Evolutionary conservation across 2,888 invertebrate species (phyloP).

Genomic region (Hemithea aestivaria): DNA sequence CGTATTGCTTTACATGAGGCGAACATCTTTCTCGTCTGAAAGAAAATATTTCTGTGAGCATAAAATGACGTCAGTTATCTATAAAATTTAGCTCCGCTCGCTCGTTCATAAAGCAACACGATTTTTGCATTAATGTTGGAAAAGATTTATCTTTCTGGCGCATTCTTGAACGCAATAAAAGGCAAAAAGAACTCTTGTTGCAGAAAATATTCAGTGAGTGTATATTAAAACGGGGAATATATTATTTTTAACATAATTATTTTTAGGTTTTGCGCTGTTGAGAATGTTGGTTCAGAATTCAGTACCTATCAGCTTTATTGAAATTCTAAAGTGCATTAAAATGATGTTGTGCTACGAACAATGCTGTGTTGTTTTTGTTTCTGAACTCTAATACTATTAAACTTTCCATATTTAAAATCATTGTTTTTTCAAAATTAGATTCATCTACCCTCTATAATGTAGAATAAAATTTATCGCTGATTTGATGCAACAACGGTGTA

Average conservation of each 20-base stretch:
- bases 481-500: too few relatives aligned
- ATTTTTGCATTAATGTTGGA: constrained; percentile 51
- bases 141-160: constrained; percentile 44
- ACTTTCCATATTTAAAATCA: too few relatives aligned
- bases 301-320: not conserved
- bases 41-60: too few relatives aligned
- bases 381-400: too few relatives aligned
- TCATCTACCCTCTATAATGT: too few relatives aligned
- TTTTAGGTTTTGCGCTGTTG: constrained; percentile 1
- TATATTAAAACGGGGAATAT: constrained; percentile 41
- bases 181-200: constrained; percentile 48
- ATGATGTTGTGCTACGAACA: too few relatives aligned
- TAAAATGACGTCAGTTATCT: not conserved
- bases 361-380: too few relatives aligned
- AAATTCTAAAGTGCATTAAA: constrained; percentile 1
- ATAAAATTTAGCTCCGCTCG: constrained; percentile 9
- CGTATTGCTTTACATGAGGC: too few relatives aligned
- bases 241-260: constrained; percentile 25
- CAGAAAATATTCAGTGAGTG: constrained; percentile 37
- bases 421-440: too few relatives aligned
- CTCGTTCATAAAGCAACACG: constrained; percentile 36
- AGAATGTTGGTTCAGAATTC: not conserved
- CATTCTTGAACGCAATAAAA: constrained; percentile 39
- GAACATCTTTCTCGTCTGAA: too few relatives aligned
- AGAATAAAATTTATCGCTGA: too few relatives aligned